Conservation (phyloP, 2,888 invertebrate species). For the Auanema freiburgensis region DNA sequence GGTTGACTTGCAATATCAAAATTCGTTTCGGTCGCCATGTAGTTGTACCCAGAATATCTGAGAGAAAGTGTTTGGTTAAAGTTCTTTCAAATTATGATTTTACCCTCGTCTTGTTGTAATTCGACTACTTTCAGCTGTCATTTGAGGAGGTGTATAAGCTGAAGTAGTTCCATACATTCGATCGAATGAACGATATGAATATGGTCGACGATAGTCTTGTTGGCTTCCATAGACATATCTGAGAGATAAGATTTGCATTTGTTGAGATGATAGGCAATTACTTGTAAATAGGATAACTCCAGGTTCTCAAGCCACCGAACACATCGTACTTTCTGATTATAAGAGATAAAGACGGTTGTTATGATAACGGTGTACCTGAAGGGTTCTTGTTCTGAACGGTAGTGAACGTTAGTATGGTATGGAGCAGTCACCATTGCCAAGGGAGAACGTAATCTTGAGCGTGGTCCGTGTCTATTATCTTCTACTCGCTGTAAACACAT, state of each 20-base stretch:
- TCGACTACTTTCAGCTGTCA: slow-evolving; percentile 45
- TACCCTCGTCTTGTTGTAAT: slow-evolving; percentile 51
- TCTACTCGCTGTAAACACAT: slow-evolving; percentile 28
- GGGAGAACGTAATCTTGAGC: slow-evolving; percentile 46
- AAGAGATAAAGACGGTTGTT: not conserved
- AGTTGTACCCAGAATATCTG: slow-evolving; percentile 57
- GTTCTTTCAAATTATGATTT: slow-evolving; percentile 3
- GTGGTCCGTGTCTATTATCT: slow-evolving; percentile 24
- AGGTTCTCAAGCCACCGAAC: slow-evolving; percentile 58
- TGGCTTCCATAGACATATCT: slow-evolving; percentile 62
- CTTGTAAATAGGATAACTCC: slow-evolving; percentile 64
- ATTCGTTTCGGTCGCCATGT: slow-evolving; percentile 50
- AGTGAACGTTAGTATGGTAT: slow-evolving; percentile 60
- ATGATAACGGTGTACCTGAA: slow-evolving; percentile 11
- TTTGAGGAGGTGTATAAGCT: slow-evolving; percentile 58
- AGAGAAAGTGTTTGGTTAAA: not conserved
- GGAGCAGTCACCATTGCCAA: slow-evolving; percentile 57
- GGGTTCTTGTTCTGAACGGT: slow-evolving; percentile 36
- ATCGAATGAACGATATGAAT: slow-evolving; percentile 52
- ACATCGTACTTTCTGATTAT: slow-evolving; percentile 61
- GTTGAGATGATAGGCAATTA: slow-evolving; percentile 17
- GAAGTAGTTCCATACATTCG: slow-evolving; percentile 38
- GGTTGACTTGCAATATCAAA: slow-evolving; percentile 59
- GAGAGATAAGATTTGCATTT: slow-evolving; percentile 15
- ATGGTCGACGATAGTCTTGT: slow-evolving; percentile 56